phyloP scores from a whole-genome alignment of 2,113 vertebrate species.

The Ellobius talpinus region DNA sequence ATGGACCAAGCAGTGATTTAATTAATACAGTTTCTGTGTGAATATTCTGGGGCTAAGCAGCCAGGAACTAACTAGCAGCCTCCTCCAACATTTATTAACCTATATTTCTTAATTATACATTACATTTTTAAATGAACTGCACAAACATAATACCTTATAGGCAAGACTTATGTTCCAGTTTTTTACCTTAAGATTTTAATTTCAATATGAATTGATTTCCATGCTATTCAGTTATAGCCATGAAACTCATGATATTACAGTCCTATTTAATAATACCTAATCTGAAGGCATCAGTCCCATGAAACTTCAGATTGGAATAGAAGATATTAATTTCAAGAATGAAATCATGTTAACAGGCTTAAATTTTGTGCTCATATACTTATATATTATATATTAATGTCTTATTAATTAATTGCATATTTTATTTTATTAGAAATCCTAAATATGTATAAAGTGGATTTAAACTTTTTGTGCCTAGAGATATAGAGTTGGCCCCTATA shows the following conservation, averaged over 20 bases:
- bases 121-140: no score
- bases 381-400: not conserved
- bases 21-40: no score
- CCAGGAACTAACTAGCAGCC: no score
- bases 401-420: not conserved
- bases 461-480: not conserved
- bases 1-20: no score
- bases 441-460: not conserved
- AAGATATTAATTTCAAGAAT: not conserved
- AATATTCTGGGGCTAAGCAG: no score
- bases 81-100: no score
- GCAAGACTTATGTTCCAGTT: not conserved
- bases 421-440: conserved; percentile 1
- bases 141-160: no score
- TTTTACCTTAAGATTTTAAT: not conserved
- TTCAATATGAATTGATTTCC: not conserved
- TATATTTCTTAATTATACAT: no score
- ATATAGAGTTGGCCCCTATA: not conserved
- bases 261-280: not conserved
- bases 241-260: not conserved
- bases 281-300: not conserved
- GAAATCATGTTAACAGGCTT: not conserved
- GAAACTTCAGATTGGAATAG: not conserved
- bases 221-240: not conserved
- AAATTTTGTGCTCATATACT: not conserved